These are phyloP conservation scores for Gisinianus flammeolus DNA, from an alignment of 2,888 invertebrate species.

Conservation along the genomic window DNA sequence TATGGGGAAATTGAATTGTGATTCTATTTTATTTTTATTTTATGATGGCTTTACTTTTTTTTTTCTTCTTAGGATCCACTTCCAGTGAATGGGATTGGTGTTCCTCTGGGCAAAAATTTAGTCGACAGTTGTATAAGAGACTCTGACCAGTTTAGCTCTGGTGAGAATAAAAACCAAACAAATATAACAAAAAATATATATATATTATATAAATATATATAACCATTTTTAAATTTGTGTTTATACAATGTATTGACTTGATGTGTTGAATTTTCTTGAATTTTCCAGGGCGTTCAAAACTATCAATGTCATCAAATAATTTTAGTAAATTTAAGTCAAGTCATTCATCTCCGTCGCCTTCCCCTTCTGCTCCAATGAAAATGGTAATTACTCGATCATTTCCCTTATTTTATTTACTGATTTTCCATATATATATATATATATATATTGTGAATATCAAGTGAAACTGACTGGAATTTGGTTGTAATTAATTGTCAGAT, in stretches of 20 bases:
- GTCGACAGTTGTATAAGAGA: conserved; percentile 47
- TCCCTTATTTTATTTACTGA: background rate
- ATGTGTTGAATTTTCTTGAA: background rate
- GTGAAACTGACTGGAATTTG: too few species aligned
- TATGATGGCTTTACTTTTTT: conserved; percentile 22
- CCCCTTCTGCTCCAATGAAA: conserved; percentile 58
- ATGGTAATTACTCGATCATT: conserved; percentile 47
- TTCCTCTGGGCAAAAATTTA: conserved; percentile 27
- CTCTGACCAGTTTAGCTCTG: conserved; percentile 58
- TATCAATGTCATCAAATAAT: conserved; percentile 58
- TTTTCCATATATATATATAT: background rate
- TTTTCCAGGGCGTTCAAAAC: conserved; percentile 56
- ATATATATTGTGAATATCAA: background rate
- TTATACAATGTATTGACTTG: background rate
- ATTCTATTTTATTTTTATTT: background rate
- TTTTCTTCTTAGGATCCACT: conserved; percentile 53
- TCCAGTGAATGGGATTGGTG: conserved; percentile 48
- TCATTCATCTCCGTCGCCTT: conserved; percentile 58
- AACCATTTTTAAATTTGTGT: background rate
- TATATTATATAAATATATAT: conserved; percentile 1
- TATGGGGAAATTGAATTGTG: too few species aligned
- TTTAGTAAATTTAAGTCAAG: conserved; percentile 58
- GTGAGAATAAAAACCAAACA: conserved; percentile 41
- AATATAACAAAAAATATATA: background rate
- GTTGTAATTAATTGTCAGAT: conserved; percentile 46